Conservation (phyloP, 1,140 invertebrate species). For the Bombus confusus region DNA sequence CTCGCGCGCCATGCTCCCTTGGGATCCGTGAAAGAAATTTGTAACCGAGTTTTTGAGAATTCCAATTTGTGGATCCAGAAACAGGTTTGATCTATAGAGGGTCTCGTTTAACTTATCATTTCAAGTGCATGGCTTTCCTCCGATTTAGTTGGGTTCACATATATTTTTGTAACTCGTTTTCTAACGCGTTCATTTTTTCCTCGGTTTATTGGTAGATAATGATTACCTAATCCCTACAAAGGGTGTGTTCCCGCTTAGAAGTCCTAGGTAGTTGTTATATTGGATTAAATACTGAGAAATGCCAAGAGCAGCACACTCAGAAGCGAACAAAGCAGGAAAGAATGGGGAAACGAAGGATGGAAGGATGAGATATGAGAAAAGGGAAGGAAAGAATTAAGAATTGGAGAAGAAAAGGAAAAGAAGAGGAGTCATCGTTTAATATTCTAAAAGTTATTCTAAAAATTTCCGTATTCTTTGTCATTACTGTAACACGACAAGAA, state of each 20-base stretch:
- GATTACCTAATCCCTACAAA: no score
- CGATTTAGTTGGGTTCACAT: background rate
- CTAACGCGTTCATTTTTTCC: background rate
- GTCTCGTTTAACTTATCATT: background rate
- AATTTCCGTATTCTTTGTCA: no score
- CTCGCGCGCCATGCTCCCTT: background rate
- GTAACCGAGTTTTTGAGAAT: conserved; percentile 2
- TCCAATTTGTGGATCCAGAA: background rate
- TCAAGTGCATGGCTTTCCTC: no score
- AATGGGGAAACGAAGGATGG: accelerated
- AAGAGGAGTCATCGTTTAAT: no score
- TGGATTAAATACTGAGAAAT: background rate
- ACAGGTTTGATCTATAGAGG: background rate
- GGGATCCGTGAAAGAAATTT: background rate
- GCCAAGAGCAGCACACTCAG: background rate
- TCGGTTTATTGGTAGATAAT: no score
- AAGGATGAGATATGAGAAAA: background rate
- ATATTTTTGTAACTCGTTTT: background rate
- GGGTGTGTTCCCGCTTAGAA: no score
- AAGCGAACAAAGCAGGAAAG: background rate
- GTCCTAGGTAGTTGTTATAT: background rate
- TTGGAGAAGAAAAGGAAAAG: no score
- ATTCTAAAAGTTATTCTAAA: no score
- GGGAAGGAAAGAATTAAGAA: background rate
- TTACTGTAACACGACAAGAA: background rate